Evolutionary conservation across 1,140 invertebrate species (phyloP), one percentile per base, ranked within the genome.

Genomic region (Drosophila sp.): DNA sequence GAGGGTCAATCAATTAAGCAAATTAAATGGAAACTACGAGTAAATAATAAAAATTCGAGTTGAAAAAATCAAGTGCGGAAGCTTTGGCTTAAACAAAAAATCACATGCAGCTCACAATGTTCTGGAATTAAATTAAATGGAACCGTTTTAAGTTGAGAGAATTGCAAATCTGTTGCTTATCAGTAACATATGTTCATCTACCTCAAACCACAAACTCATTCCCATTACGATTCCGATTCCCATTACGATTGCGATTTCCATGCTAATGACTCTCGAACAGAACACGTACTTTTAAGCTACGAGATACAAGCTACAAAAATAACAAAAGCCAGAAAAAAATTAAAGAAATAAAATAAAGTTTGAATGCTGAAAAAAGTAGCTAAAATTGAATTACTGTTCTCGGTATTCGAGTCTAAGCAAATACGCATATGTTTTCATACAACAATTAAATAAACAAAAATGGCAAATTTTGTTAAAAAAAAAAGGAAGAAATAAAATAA

Each of bases 391-490:
- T 32, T 73, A 64, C 56, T 43, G 61, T 87, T 87, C 82, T 81
- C 36, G 56, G 77, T 71, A 67, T 64, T 48, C 50, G 48, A 25
- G 34, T 38, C 50, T 70, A 25, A 56, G 50, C 34, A 63, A 72
- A 54, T 66, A 58, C 51, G 29, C 45, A 32, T 59, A 58, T 72
- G 67, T 72, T 72, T 72, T 27, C 38, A 18, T 67, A 72, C 45
- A 75, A 62, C 78, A 80, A 75, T 83, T 83, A 71, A 45, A 59
- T 62, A 84, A 83, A 83, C 80, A 84, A 54, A 80, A 83, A 76
- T 82, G 65, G 66, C 76, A 27, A 83, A 76, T 56, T 46, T 25
- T 43, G 57, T 3, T 11, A 9, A 38, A 38, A 36, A 36, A 36
- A 36, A 65, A 54, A 73, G 51, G 25, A 38, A n/a, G n/a, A n/a